Base-by-base conservation (phyloP, 1,140 invertebrate genomes). In the Leguminivora glycinivorella region DNA sequence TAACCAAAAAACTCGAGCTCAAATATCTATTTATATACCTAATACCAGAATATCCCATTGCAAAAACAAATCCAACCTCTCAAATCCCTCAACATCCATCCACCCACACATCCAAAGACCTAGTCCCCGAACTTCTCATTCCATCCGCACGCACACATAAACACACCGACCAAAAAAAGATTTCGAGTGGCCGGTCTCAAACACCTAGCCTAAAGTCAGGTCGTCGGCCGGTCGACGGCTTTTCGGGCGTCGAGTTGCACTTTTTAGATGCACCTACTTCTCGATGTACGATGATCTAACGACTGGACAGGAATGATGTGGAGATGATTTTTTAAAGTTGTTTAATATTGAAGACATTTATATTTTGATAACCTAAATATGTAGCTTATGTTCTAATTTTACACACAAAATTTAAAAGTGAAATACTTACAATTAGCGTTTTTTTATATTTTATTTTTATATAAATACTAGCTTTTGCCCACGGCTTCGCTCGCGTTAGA, bases 241-340 rank as follows among this genome's bases (percentile, higher is more conserved):
- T 81, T 75, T 71, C 73, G 71, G 81, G 82, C 85, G 88, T 86
- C 86, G 89, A 75, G 84, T 87, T 91, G 88, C 89, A 87, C 82
- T 91, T 91, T 91, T 91, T 91, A 91, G 89, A 91, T 89, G 86
- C 84, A 85, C 85, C 89, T 91, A 89, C 87, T 89, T 52, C 78
- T 75, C 74, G 77, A 79, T 82, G 79, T 91, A 87, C 77, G 80
- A 88, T 83, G 89, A 91, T 90, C 89, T 91, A 91, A 91, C 89
- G 78, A 83, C 79, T 31, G 82, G 24, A 83, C 82, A 86, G 72
- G 5, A 70, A 34, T 71, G 66, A n/a, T 24, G 40, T 83, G 70
- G 83, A 87, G 83, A 29, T 14, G n/a, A 47, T 14, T 4, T 67
- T 31, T 47, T 14, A 29, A 56, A 17, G 0, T 1, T n/a, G 10